Evolutionary conservation across 2,797 vertebrate species (phyloP), one percentile per base, ranked within the genome.

Genomic region (Ceryle rudis): DNA sequence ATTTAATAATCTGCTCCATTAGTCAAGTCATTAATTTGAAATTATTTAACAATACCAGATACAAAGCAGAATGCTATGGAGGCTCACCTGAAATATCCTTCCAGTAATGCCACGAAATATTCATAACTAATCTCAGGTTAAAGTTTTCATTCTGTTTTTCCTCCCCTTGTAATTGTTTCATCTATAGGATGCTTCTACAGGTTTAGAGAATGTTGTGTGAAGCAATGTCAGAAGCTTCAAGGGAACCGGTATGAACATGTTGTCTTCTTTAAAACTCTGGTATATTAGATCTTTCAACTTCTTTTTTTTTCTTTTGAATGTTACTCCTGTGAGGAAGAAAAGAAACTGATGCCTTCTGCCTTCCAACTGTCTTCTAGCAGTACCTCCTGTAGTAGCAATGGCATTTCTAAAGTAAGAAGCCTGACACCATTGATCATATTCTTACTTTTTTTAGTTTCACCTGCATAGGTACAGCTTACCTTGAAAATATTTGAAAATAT

Each of bases 81-180:
- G 87, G 89, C 65, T 94, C 79, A 91, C 87, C 65, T 91, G 89
- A 91, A 94, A 90, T 93, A 91, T 72, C 49, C 69, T 93, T 91
- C 60, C 69, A 49, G 75, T 46, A 83, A 78, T 18, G 44, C 57
- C 57, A 69, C 93, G 80, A 93, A 96, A 95, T 93, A 96, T 93
- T 95, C 72, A 83, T 93, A 78, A 78, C 73, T 86, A 39, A 78
- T 82, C 44, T 90, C 66, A 42, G 55, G 52, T 52, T 90, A 67
- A 86, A 94, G 54, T 86, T 95, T 94, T 78, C 46, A 46, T 81
- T 95, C 79, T 93, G 39, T 49, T 90, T 92, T 93, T 79, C 33
- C 42, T 66, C 22, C 44, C 10, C 60, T 74, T 90, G 64, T 83
- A 86, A 69, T 79, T 46, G 31, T 94, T 94, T 81, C 58, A 84